These are phyloP conservation scores for Thamnaconus septentrionalis DNA, from an alignment of 2,113 vertebrate species.

Conservation along the genomic window DNA sequence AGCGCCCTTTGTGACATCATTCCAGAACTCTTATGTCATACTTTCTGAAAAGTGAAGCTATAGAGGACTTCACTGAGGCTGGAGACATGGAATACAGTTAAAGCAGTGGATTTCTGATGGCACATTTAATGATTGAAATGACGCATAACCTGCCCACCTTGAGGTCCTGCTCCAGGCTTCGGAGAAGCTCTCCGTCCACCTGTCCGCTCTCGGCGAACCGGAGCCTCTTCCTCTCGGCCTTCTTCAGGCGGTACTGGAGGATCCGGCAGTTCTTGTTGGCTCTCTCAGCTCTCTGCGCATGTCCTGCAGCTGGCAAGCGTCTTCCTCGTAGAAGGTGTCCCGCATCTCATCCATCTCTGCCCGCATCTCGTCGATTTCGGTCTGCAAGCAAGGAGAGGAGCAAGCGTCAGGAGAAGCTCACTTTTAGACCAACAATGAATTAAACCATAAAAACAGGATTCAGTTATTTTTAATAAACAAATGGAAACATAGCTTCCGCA, in stretches of 20 bases:
- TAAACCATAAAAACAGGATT: no score
- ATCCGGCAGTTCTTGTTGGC: conserved; percentile 99
- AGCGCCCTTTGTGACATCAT: no score
- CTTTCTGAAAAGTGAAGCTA: no score
- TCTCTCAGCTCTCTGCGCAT: conserved; percentile 95
- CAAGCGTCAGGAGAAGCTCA: not conserved
- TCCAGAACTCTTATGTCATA: no score
- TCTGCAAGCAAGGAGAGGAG: conserved; percentile 61
- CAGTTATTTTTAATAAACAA: no score
- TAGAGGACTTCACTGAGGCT: no score
- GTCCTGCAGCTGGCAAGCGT: conserved; percentile 96
- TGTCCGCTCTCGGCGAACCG: conserved; percentile 90
- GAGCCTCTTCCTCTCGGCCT: conserved; percentile 92
- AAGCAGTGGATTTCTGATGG: no score
- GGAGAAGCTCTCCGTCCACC: conserved; percentile 90
- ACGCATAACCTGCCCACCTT: conserved; percentile 77
- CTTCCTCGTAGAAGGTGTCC: conserved; percentile 97
- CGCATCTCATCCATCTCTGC: conserved; percentile 99
- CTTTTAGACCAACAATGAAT: no score
- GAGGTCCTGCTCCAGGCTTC: conserved; percentile 96
- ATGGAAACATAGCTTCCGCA: not conserved
- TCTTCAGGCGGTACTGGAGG: conserved; percentile 95
- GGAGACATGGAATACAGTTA: no score
- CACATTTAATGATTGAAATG: no score
- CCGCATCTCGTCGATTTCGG: conserved; percentile 94